Conservation (phyloP, 2,888 invertebrate genomes). For the Folsomia manolachei region DNA sequence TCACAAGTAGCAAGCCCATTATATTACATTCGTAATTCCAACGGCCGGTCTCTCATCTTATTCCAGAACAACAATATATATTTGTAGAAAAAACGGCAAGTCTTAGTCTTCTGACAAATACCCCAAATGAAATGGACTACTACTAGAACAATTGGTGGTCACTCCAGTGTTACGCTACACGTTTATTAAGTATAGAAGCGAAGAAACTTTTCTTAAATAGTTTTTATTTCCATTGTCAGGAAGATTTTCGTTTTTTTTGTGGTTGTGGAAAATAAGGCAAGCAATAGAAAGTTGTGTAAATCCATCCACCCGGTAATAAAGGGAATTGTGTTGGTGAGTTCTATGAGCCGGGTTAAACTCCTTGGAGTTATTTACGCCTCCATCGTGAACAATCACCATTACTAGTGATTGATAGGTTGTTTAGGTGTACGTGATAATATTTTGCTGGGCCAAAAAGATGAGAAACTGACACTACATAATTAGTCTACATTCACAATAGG, state of each 20-base stretch:
- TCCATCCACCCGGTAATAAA: slow-evolving; percentile 10
- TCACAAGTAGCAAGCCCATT: background rate
- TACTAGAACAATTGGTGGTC: slow-evolving; percentile 3
- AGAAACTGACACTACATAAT: no score
- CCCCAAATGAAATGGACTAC: slow-evolving; percentile 23
- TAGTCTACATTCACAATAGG: no score
- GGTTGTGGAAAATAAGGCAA: background rate
- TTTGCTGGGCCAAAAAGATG: no score
- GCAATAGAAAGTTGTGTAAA: slow-evolving; percentile 2
- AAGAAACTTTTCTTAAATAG: no score
- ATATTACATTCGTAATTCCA: slow-evolving; percentile 11
- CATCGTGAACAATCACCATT: slow-evolving; percentile 31
- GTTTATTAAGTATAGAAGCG: no score
- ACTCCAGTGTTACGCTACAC: no score
- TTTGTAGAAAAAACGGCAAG: background rate
- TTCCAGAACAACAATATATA: background rate
- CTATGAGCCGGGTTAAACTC: background rate
- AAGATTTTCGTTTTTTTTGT: background rate
- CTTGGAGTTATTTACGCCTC: slow-evolving; percentile 31
- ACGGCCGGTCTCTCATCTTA: background rate
- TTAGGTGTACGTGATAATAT: no score
- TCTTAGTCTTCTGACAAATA: slow-evolving; percentile 26
- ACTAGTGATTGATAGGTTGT: slow-evolving; percentile 31
- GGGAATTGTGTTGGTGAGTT: background rate
- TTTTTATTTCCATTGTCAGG: background rate